Conservation (phyloP, 1,140 invertebrate species). For the Amphibalanus amphitrite region DNA sequence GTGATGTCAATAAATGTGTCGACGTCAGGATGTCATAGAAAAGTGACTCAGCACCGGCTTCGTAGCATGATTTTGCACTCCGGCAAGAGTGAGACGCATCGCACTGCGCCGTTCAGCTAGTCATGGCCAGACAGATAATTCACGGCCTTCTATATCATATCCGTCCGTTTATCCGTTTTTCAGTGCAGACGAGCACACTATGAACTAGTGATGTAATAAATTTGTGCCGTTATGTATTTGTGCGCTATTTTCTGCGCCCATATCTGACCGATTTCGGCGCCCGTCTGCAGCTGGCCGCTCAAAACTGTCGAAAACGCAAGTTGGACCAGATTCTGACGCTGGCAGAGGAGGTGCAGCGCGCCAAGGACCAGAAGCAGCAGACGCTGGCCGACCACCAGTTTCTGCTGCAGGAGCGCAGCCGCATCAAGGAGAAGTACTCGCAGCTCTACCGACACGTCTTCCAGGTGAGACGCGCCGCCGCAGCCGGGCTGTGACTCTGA, state of each 20-base stretch:
- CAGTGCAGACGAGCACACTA: not conserved
- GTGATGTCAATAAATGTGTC: no score
- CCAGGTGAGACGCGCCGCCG: constrained; percentile 38
- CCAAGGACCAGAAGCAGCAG: constrained; percentile 61
- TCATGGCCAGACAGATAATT: no score
- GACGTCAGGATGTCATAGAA: no score
- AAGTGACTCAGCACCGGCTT: no score
- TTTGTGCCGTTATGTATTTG: constrained; percentile 5
- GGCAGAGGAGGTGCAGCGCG: constrained; percentile 75
- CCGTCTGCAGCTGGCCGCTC: constrained; percentile 57
- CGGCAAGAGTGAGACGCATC: no score
- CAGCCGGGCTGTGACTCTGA: no score
- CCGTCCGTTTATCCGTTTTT: not conserved
- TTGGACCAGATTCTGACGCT: constrained; percentile 81
- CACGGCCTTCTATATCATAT: not conserved
- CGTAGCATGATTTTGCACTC: no score
- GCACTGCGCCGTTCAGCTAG: no score
- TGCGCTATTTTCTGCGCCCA: constrained; percentile 8
- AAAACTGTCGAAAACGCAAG: constrained; percentile 94
- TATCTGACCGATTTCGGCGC: not conserved
- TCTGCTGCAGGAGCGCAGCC: constrained; percentile 49
- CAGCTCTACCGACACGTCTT: constrained; percentile 71
- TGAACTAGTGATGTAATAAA: not conserved
- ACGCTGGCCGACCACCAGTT: constrained; percentile 56
- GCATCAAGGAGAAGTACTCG: constrained; percentile 64